A percentile compares a stretch with the other conserved stretches of the same genome.
These are phyloP conservation scores for Onychomys torridus DNA, from an alignment of 2,797 vertebrate species.

Conservation along the genomic window DNA sequence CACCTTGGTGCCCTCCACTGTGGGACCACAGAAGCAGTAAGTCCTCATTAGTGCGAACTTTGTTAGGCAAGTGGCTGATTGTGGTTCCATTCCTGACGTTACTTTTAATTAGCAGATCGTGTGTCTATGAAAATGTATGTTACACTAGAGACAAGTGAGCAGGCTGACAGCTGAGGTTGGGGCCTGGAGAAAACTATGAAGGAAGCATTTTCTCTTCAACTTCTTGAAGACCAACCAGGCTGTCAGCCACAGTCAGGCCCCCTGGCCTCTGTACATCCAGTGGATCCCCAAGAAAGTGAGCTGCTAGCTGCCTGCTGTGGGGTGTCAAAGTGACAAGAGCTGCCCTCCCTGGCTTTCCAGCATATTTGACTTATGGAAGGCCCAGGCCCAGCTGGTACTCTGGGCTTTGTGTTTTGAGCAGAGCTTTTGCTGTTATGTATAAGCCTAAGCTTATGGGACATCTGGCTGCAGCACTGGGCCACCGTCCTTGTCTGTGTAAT, in stretches of 20 bases:
- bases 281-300: not conserved
- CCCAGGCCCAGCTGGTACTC: not conserved
- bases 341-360: not conserved
- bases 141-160: slow-evolving; percentile 56
- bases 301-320: not conserved
- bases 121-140: slow-evolving; percentile 74
- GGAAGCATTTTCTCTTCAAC: slow-evolving; percentile 1
- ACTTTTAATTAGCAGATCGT: slow-evolving; percentile 80
- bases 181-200: slow-evolving; percentile 4
- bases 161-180: slow-evolving; percentile 64
- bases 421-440: not conserved
- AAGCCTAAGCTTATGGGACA: not conserved
- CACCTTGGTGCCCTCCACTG: slow-evolving; percentile 68
- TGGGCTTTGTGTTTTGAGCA: not conserved
- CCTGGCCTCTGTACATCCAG: slow-evolving; percentile 12
- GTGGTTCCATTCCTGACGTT: slow-evolving; percentile 63
- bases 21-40: slow-evolving; percentile 71
- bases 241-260: not conserved
- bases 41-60: slow-evolving; percentile 76
- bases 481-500: not conserved
- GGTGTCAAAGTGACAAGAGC: not conserved
- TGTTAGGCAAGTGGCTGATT: slow-evolving; percentile 76
- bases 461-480: not conserved
- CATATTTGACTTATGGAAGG: not conserved
- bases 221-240: slow-evolving; percentile 40